Conservation (phyloP, 2,113 vertebrate genomes). For the Rissa tridactyla region DNA sequence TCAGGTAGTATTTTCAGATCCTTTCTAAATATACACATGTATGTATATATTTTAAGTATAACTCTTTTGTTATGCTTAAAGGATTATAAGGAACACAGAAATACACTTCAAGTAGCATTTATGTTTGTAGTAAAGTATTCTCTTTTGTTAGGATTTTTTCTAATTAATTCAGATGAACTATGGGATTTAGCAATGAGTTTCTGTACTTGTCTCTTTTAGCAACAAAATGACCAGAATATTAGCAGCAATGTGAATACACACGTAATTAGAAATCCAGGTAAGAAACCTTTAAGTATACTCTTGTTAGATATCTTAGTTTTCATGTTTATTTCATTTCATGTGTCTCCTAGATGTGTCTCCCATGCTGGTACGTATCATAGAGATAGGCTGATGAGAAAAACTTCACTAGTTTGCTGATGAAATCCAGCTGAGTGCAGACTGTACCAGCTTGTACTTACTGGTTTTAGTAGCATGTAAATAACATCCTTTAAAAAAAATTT, state of each 20-base stretch:
- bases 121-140: not conserved
- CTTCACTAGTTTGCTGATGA: not conserved
- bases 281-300: not conserved
- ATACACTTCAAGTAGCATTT: not conserved
- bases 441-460: not conserved
- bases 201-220: conserved; percentile 64
- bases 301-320: not conserved
- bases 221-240: conserved; percentile 89
- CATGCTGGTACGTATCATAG: not conserved
- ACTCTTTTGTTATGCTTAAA: not conserved
- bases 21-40: not conserved
- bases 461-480: not conserved
- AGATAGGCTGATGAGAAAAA: not conserved
- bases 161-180: not conserved
- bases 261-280: conserved; percentile 89
- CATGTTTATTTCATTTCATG: not conserved
- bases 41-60: not conserved
- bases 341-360: not conserved
- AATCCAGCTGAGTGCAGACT: not conserved
- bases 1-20: conserved; percentile 78
- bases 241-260: conserved; percentile 80
- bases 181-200: not conserved
- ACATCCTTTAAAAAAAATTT: not conserved
- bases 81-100: not conserved
- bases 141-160: not conserved